phyloP scores from a whole-genome alignment of 2,888 invertebrate species.

The Eristalis intricaria region DNA sequence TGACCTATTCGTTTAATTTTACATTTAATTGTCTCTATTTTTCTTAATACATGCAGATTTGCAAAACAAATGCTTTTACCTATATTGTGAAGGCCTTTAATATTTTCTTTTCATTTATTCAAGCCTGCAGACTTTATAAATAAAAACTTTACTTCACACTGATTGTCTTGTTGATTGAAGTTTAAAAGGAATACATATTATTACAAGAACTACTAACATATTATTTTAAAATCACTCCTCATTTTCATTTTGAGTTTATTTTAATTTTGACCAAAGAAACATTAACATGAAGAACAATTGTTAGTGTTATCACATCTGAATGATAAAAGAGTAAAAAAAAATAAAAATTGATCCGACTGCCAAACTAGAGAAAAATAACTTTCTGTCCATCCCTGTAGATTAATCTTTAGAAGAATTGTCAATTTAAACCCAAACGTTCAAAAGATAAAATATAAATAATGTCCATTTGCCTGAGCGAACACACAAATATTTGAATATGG shows the following conservation, averaged over 20 bases:
- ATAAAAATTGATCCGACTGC: slow-evolving; percentile 6
- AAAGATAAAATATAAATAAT: slow-evolving; percentile 4
- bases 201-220: neutral
- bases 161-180: slow-evolving; percentile 52
- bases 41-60: slow-evolving; percentile 42
- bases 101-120: slow-evolving; percentile 36
- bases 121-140: slow-evolving; percentile 66
- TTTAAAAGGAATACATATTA: neutral
- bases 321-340: slow-evolving; percentile 19
- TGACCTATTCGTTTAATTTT: slow-evolving; percentile 59
- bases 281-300: neutral
- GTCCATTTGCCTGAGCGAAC: slow-evolving; percentile 22
- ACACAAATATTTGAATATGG: slow-evolving; percentile 25
- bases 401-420: slow-evolving; percentile 45
- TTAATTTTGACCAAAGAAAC: slow-evolving; percentile 2
- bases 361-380: slow-evolving; percentile 13
- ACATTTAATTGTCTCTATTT: slow-evolving; percentile 47
- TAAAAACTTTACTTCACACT: slow-evolving; percentile 48
- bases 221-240: neutral
- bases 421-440: slow-evolving; percentile 24
- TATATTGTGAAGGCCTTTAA: slow-evolving; percentile 53
- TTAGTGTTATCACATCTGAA: neutral
- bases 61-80: slow-evolving; percentile 50
- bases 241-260: slow-evolving; percentile 3
- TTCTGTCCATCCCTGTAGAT: slow-evolving; percentile 45